phyloP scores from a whole-genome alignment of 2,113 vertebrate genomes.

The Cynopterus brachyotis region DNA sequence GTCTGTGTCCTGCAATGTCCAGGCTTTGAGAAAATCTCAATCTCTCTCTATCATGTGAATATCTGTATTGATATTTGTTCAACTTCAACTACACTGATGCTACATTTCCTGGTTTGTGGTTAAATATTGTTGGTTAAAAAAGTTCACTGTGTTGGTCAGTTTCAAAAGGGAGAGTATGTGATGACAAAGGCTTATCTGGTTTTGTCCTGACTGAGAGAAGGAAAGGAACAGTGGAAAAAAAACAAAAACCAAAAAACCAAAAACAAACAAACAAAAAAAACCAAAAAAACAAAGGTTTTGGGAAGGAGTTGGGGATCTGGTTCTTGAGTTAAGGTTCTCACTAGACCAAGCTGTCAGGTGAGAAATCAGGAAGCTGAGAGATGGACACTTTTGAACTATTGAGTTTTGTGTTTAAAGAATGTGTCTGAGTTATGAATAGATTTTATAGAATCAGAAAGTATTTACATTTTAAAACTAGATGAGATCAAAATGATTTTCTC shows the following conservation, averaged over 20 bases:
- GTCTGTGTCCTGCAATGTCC: neutral
- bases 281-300: neutral
- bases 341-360: neutral
- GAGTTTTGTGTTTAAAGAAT: neutral
- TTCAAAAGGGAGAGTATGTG: neutral
- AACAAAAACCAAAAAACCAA: neutral
- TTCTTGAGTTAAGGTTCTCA: neutral
- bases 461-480: conserved; percentile 29
- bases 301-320: neutral
- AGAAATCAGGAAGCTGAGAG: neutral
- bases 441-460: conserved; percentile 9
- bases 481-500: conserved; percentile 7
- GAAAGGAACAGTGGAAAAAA: neutral
- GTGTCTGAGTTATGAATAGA: neutral
- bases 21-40: neutral
- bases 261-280: neutral
- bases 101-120: neutral
- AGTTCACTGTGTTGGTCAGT: neutral
- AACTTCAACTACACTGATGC: conserved; percentile 20
- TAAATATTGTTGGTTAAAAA: conserved; percentile 13
- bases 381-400: neutral
- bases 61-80: conserved; percentile 30
- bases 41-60: neutral
- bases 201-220: neutral
- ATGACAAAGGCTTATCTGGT: neutral